phyloP scores from a whole-genome alignment of 2,113 vertebrate genomes.

The Gymnorhina tibicen region DNA sequence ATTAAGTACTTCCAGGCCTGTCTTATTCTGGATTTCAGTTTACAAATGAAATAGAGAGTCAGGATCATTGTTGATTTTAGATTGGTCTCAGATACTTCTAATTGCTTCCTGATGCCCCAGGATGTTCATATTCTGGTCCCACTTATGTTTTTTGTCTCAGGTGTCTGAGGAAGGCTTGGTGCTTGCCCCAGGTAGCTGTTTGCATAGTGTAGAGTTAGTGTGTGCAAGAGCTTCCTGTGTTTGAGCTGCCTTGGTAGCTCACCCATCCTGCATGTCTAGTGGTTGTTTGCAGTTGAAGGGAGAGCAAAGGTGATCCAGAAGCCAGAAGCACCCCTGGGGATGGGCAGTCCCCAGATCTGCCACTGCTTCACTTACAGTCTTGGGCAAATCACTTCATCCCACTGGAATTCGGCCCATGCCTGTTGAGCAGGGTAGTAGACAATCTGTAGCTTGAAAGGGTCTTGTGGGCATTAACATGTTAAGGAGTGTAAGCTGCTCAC shows the following conservation, averaged over 20 bases:
- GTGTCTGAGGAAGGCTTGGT: neutral
- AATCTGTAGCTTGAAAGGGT: neutral
- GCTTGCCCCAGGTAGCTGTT: neutral
- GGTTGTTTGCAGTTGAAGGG: neutral
- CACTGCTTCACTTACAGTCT: neutral
- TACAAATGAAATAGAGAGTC: neutral
- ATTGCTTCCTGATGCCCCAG: neutral
- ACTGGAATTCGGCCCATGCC: fast-evolving
- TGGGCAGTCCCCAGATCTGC: neutral
- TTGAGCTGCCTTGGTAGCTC: neutral
- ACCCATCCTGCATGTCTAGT: too few species aligned
- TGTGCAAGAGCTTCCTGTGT: neutral
- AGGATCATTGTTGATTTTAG: neutral
- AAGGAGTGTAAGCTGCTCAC: neutral
- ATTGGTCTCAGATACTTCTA: neutral
- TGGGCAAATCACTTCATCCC: neutral
- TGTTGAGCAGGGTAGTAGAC: neutral
- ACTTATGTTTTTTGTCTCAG: neutral
- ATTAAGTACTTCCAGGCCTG: neutral
- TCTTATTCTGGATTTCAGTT: neutral
- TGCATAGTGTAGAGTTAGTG: too few species aligned
- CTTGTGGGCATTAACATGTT: neutral
- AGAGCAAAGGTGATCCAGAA: neutral
- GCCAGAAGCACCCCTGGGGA: neutral
- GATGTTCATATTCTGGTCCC: neutral